Base-by-base conservation (phyloP, 2,797 vertebrate genomes). In the Lutjanus campechanus region DNA sequence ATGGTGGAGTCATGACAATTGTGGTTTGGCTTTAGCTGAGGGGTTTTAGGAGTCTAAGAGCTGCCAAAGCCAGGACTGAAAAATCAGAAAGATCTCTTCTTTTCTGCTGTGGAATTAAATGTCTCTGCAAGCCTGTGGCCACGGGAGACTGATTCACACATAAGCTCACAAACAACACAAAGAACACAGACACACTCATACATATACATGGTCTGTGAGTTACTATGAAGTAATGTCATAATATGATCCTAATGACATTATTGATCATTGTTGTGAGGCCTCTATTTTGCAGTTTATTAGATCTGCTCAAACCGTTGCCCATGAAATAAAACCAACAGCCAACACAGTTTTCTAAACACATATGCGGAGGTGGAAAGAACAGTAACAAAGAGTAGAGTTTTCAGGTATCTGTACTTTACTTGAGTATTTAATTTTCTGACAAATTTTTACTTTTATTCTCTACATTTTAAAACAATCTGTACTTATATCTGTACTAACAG, bases 41-140 rank as follows among this genome's bases (percentile, higher is more conserved):
- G 54, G 60, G 13, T 73, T 72, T 73, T 49, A 44, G 67, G 29
- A 62, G 60, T 59, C 7, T 36, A 36, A 73, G 63, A 70, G 62
- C 66, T 76, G 66, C 44, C 20, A 8, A 65, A 64, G 46, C 2
- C 0, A 65, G 36, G 41, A 41, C 44, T 72, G n/a, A 63, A 65
- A 77, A 80, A 54, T 25, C 47, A 69, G 16, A 56, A 66, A 76
- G 70, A 73, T 76, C 15, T 58, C 50, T 66, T 80, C n/a, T 68
- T 55, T 61, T 73, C 58, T 79, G 49, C 41, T 60, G 41, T 55
- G 60, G 66, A 85, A 44, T 71, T 54, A 67, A 79, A 89, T 69
- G 50, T 77, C 60, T 76, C 44, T 73, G 64, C 9, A 69, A 60
- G 69, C 71, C 63, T 67, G 19, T 63, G 77, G 81, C 53, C 40